Conservation (phyloP, 2,797 vertebrate genomes). For the Triplophysa yarkandensis region DNA sequence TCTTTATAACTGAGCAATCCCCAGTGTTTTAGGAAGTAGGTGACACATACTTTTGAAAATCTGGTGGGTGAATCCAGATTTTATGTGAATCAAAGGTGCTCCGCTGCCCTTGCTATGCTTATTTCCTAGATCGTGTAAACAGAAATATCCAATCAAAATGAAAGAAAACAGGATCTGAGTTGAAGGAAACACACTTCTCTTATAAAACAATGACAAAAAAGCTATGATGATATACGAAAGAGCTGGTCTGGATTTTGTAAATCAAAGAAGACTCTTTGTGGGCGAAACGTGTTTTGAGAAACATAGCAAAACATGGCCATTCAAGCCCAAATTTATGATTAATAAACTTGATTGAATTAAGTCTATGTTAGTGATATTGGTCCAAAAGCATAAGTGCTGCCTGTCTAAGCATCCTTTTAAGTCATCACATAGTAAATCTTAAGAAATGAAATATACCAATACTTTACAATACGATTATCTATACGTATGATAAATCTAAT, state of each 20-base stretch:
- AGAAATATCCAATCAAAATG: slow-evolving; percentile 64
- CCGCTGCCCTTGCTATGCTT: slow-evolving; percentile 46
- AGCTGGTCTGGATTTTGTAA: too few species aligned
- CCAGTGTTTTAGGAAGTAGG: not conserved
- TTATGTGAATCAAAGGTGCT: slow-evolving; percentile 20
- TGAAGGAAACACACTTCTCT: too few species aligned
- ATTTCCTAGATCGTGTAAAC: slow-evolving; percentile 68
- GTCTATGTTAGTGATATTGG: too few species aligned
- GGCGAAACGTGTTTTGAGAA: slow-evolving; percentile 63
- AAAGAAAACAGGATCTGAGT: slow-evolving; percentile 56
- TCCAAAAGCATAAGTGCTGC: too few species aligned
- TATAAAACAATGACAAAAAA: too few species aligned
- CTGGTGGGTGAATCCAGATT: not conserved
- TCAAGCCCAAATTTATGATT: slow-evolving; percentile 61
- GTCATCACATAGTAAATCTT: too few species aligned
- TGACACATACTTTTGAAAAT: not conserved
- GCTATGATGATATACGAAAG: too few species aligned
- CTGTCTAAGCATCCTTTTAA: too few species aligned
- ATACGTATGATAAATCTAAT: too few species aligned
- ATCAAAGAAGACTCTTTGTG: slow-evolving; percentile 66
- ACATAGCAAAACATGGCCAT: slow-evolving; percentile 59
- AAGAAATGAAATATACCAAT: too few species aligned
- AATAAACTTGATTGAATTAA: slow-evolving; percentile 52
- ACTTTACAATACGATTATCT: too few species aligned
- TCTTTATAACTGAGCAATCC: not conserved